Conservation (phyloP, 2,113 vertebrate species). For the Onychorhynchus coronatus region DNA sequence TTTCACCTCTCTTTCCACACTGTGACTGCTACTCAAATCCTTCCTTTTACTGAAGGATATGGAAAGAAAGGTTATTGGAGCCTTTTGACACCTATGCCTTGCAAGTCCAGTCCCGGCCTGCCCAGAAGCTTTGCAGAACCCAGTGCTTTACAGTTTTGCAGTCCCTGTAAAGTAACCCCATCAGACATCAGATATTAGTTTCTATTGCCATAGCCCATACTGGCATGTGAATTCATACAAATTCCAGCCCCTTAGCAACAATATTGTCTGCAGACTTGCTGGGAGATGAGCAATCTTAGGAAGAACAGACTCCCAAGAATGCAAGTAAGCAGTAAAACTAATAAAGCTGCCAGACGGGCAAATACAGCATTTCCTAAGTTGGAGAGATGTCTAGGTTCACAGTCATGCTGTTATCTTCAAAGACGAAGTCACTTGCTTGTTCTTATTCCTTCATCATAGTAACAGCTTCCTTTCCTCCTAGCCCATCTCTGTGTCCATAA, state of each 20-base stretch:
- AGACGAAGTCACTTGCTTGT: background rate
- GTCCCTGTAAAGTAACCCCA: background rate
- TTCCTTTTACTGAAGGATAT: background rate
- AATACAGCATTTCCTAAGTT: background rate
- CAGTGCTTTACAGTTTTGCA: background rate
- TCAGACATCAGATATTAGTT: background rate
- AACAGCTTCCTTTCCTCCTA: conserved; percentile 32
- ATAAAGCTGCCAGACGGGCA: background rate
- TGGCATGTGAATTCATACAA: background rate
- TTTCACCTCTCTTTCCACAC: background rate
- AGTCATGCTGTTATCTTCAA: background rate
- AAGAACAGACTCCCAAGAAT: background rate
- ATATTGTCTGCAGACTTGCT: background rate
- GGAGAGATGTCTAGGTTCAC: background rate
- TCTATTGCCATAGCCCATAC: background rate
- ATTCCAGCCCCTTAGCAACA: background rate
- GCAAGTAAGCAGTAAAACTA: background rate
- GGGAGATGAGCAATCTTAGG: background rate
- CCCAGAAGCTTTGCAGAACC: background rate
- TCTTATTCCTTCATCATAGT: conserved; percentile 29
- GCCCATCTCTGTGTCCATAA: background rate
- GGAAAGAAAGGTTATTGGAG: background rate
- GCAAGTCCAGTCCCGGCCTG: background rate
- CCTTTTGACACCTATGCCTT: background rate
- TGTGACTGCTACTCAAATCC: background rate